A percentile compares a stretch with the other conserved stretches of the same genome.
These are phyloP conservation scores for Ophion ventricosus DNA, from an alignment of 2,888 invertebrate genomes.

Conservation along the genomic window DNA sequence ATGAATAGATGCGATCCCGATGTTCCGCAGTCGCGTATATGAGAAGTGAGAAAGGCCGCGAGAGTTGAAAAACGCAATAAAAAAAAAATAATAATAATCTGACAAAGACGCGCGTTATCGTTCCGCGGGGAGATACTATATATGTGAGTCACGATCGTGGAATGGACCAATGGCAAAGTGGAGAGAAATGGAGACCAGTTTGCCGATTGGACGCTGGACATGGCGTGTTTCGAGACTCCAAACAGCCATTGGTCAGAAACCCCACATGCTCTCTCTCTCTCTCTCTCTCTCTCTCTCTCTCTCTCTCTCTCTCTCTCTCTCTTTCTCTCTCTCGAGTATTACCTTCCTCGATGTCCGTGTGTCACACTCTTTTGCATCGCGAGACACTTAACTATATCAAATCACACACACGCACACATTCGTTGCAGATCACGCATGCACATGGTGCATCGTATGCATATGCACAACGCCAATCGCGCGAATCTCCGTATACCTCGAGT, in stretches of 20 bases:
- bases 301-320: slow-evolving; percentile 49
- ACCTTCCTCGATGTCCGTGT: slow-evolving; percentile 46
- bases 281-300: slow-evolving; percentile 39
- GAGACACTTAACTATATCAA: slow-evolving; percentile 59
- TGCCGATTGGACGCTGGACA: slow-evolving; percentile 70
- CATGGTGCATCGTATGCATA: slow-evolving; percentile 4
- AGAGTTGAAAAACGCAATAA: slow-evolving; percentile 33
- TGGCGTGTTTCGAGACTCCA: slow-evolving; percentile 69
- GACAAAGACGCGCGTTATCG: slow-evolving; percentile 58
- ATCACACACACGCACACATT: slow-evolving; percentile 49
- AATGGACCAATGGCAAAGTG: slow-evolving; percentile 73
- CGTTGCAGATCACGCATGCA: slow-evolving; percentile 22
- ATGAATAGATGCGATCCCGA: slow-evolving; percentile 46
- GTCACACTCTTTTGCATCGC: slow-evolving; percentile 64
- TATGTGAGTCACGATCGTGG: slow-evolving; percentile 72
- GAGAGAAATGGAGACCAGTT: slow-evolving; percentile 69
- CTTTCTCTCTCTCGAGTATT: slow-evolving; percentile 36
- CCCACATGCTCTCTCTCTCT: slow-evolving; percentile 42
- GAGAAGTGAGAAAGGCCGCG: slow-evolving; percentile 36
- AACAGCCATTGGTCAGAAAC: slow-evolving; percentile 67
- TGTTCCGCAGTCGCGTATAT: slow-evolving; percentile 2
- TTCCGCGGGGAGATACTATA: slow-evolving; percentile 52
- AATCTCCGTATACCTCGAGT: not conserved
- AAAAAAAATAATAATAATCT: slow-evolving; percentile 26
- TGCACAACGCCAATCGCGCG: not conserved